A percentile compares a stretch with the other conserved stretches of the same genome.
Conservation (phyloP, 2,113 vertebrate genomes). For the Pelmatolapia mariae region DNA sequence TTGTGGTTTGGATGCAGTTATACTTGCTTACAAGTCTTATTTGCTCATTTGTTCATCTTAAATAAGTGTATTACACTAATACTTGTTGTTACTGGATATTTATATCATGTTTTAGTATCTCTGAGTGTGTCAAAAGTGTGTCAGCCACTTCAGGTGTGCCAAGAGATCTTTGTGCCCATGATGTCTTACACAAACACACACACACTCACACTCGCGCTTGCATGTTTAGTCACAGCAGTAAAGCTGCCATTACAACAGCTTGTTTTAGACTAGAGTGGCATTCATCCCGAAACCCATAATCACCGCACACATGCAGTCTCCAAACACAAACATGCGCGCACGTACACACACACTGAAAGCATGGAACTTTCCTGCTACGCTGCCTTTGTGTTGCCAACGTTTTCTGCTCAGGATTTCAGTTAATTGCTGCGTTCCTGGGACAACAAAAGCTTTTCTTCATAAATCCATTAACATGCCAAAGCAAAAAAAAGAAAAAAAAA, state of each 20-base stretch:
- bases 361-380: slow-evolving; percentile 20
- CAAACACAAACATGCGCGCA: background rate
- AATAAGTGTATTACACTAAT: background rate
- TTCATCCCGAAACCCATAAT: slow-evolving; percentile 1
- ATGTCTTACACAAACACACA: slow-evolving; percentile 45
- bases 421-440: slow-evolving; percentile 37
- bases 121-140: slow-evolving; percentile 37
- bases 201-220: background rate
- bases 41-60: background rate
- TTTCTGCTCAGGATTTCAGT: slow-evolving; percentile 55
- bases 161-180: slow-evolving; percentile 54
- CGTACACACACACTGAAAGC: background rate
- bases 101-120: slow-evolving; percentile 29
- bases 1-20: background rate
- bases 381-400: slow-evolving; percentile 59
- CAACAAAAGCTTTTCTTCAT: background rate
- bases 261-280: slow-evolving; percentile 21
- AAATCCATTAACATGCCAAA: slow-evolving; percentile 29
- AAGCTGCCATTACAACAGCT: slow-evolving; percentile 33
- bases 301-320: background rate
- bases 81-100: slow-evolving; percentile 21
- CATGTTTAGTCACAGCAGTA: slow-evolving; percentile 46
- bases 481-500: background rate
- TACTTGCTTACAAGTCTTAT: background rate
- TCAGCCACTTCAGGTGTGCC: slow-evolving; percentile 47